A percentile compares a stretch with the other conserved stretches of the same genome.
phyloP scores from a whole-genome alignment of 2,797 vertebrate genomes.

The Falco novaeseelandiae region DNA sequence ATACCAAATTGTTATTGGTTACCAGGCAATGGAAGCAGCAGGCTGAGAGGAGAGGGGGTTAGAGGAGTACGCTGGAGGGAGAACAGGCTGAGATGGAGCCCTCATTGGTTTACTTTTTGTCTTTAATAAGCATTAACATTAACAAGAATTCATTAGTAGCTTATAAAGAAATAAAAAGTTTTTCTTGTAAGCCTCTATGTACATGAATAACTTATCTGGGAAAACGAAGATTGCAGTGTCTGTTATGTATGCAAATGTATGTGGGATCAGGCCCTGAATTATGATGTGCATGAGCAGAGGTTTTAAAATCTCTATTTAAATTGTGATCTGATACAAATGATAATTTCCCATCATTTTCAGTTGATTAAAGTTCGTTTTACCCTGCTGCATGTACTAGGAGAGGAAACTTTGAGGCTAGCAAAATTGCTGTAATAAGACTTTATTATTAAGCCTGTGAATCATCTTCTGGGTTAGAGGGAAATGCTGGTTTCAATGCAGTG shows the following conservation, averaged over 20 bases:
- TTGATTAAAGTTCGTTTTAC: conserved; percentile 18
- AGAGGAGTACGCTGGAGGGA: neutral
- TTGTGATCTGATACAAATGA: conserved; percentile 1
- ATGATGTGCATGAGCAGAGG: neutral
- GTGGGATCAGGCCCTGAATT: neutral
- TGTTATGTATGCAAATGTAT: neutral
- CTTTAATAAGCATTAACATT: neutral
- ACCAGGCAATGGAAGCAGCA: neutral
- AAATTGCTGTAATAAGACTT: conserved; percentile 21
- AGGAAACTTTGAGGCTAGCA: neutral
- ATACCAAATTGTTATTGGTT: neutral
- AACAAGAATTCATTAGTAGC: neutral
- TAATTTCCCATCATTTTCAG: neutral
- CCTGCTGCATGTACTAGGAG: neutral
- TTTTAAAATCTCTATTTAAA: conserved; percentile 10
- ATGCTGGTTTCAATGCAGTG: neutral
- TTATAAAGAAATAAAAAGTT: neutral
- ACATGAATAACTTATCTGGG: neutral
- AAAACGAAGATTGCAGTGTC: neutral
- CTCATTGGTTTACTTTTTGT: neutral
- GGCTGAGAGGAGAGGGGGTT: neutral
- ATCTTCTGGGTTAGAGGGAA: neutral
- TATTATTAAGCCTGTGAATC: conserved; percentile 28
- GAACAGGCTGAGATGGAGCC: neutral
- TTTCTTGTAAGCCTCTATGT: neutral